Evolutionary conservation across 1,140 invertebrate species (phyloP), one percentile per base, ranked within the genome.

Genomic region (Tetranychus urticae): DNA sequence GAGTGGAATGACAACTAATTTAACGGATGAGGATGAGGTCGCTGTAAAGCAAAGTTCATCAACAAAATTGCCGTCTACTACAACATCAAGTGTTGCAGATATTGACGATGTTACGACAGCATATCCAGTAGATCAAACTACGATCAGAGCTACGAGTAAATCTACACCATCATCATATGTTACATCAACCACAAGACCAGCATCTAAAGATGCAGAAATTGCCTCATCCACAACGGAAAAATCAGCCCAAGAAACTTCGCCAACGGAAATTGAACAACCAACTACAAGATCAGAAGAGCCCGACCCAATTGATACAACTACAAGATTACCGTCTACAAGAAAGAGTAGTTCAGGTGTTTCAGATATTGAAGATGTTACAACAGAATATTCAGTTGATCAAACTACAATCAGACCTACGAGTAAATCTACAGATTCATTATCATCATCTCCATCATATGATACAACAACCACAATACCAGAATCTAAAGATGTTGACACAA

Each of bases 171-270:
- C 23, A 23, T 23, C 23, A 23, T 23, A 23, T 23, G 23, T 23
- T 23, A 23, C 23, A 23, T 23, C 23, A 23, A 23, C 23, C 23
- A 23, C 62, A 31, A 45, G n/a, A n/a, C 42, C 46, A n/a, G 1
- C 48, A 42, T 34, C 63, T 47, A 47, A 62, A 65, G 35, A 46
- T 62, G 0, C 62, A 14, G 31, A 36, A 37, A 36, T 42, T 13
- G 63, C 6, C 61, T 60, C 63, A 31, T 35, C 57, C 2, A 6
- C 63, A 46, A 13, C 62, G 14, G 31, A 34, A 59, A 31, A 2
- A 59, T 56, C 56, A 23, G 10, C 58, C 65, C 34, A 14, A 14
- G 58, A 37, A 60, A 34, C 46, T n/a, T 47, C 46, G 1, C n/a
- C 46, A n/a, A 10, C 46, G 46, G 46, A 47, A 47, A 47, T n/a